These are phyloP conservation scores for Lordiphosa collinella DNA, from an alignment of 1,140 invertebrate genomes.

Conservation along the genomic window DNA sequence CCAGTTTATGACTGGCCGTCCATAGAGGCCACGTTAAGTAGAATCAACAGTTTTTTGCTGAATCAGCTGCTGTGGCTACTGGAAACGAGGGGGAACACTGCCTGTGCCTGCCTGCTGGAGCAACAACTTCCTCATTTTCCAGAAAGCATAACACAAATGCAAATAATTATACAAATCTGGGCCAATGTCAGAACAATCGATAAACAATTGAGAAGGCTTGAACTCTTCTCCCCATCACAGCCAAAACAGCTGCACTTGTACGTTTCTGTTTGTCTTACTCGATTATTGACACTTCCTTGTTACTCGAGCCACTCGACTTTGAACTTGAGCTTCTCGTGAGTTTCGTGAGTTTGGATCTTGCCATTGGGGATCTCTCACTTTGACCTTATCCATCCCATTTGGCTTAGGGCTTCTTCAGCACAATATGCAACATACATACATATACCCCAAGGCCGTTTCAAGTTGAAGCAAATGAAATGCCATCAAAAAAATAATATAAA, in stretches of 20 bases:
- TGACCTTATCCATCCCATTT: conserved; percentile 21
- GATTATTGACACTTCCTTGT: conserved; percentile 38
- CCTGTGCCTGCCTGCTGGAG: conserved; percentile 2
- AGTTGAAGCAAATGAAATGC: no score
- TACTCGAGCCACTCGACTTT: conserved; percentile 37
- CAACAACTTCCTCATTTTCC: neutral
- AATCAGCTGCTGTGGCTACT: conserved; percentile 30
- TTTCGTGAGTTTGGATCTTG: neutral
- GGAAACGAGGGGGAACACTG: neutral
- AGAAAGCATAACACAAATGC: no score
- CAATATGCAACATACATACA: no score
- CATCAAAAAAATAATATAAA: no score
- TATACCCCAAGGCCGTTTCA: no score
- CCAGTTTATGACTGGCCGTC: conserved; percentile 64
- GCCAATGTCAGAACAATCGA: no score
- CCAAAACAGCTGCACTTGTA: no score
- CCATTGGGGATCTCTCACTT: conserved; percentile 28
- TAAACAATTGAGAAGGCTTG: no score
- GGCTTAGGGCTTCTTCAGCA: conserved; percentile 3
- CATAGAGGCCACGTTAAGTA: conserved; percentile 52
- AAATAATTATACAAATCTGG: no score
- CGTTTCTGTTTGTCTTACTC: conserved; percentile 17
- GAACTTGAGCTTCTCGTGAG: conserved; percentile 45
- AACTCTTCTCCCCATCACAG: no score
- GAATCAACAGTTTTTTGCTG: conserved; percentile 58